Evolutionary conservation across 1,140 invertebrate species (phyloP).

Genomic region (Plodia interpunctella): DNA sequence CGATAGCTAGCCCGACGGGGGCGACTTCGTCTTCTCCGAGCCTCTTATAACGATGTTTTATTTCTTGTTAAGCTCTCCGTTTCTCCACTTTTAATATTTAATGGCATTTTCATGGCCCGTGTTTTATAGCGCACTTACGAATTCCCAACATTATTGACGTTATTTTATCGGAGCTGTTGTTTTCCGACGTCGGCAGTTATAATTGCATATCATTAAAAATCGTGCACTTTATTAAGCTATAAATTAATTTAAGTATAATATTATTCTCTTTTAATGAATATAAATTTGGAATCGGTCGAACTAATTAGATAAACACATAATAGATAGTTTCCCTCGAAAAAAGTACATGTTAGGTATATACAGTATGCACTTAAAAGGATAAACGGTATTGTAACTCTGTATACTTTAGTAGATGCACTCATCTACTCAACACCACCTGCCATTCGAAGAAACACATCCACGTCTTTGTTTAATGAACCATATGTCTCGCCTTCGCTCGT

Average conservation of each 20-base stretch:
- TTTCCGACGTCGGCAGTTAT: conserved; percentile 33
- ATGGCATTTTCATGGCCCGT: conserved; percentile 74
- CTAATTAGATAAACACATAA: not conserved
- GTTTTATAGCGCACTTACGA: conserved; percentile 73
- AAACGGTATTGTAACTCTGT: no score
- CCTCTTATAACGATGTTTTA: conserved; percentile 75
- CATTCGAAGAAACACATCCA: conserved; percentile 22
- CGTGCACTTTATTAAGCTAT: conserved; percentile 16
- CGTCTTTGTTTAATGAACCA: conserved; percentile 46
- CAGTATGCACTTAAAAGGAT: no score
- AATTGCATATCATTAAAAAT: conserved; percentile 30
- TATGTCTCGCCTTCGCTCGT: conserved; percentile 41
- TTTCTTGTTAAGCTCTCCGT: conserved; percentile 76
- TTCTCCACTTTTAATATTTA: conserved; percentile 77
- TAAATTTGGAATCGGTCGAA: not conserved
- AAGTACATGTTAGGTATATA: no score
- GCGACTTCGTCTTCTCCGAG: conserved; percentile 62
- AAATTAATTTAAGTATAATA: conserved; percentile 15
- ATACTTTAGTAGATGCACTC: no score
- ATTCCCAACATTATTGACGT: conserved; percentile 65
- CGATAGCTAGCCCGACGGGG: conserved; percentile 70
- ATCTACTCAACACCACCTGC: conserved; percentile 32
- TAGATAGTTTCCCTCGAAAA: not conserved
- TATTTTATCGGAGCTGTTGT: conserved; percentile 54
- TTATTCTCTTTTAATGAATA: conserved; percentile 6